Evolutionary conservation across 92 coral and sea anemone genomes (phyloP).

Genomic region (Plumapathes pennacea): DNA sequence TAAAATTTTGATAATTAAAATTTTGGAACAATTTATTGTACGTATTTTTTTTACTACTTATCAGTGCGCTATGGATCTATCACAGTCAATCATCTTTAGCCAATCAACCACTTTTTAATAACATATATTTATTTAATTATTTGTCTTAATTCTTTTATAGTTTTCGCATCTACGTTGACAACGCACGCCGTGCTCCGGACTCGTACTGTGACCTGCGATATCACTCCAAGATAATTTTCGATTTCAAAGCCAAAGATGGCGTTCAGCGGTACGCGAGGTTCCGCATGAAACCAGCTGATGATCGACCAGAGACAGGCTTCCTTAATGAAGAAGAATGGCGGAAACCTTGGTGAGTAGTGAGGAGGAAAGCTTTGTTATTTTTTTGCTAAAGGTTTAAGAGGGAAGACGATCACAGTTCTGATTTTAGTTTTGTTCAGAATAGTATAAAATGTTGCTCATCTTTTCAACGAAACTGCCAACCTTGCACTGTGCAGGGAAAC

Average conservation of each 20-base stretch:
- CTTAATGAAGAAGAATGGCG: slow-evolving; percentile 70
- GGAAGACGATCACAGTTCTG: too few relatives aligned
- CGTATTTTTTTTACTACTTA: too few relatives aligned
- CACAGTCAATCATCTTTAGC: too few relatives aligned
- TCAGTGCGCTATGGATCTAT: too few relatives aligned
- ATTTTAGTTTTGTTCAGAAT: neutral
- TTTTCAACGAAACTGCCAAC: too few relatives aligned
- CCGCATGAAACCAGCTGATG: slow-evolving; percentile 67
- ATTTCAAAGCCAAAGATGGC: slow-evolving; percentile 69
- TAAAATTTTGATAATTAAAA: too few relatives aligned
- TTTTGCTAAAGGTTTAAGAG: too few relatives aligned
- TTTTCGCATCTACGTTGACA: slow-evolving; percentile 29
- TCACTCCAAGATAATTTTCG: slow-evolving; percentile 61
- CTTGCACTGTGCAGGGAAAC: slow-evolving; percentile 19
- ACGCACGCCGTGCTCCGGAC: slow-evolving; percentile 50
- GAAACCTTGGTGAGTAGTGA: slow-evolving; percentile 58
- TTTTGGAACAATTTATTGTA: too few relatives aligned
- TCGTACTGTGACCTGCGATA: slow-evolving; percentile 65
- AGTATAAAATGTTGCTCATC: neutral
- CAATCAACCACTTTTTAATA: too few relatives aligned
- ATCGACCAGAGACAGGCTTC: slow-evolving; percentile 55
- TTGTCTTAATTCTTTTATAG: neutral
- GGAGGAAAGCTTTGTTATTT: too few relatives aligned
- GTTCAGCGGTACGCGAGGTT: slow-evolving; percentile 60
- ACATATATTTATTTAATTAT: too few relatives aligned